Percentiles rank a stretch among this genome's conserved stretches.
These are phyloP conservation scores for Limenitis camilla DNA, from an alignment of 2,888 invertebrate genomes.

Conservation along the genomic window DNA sequence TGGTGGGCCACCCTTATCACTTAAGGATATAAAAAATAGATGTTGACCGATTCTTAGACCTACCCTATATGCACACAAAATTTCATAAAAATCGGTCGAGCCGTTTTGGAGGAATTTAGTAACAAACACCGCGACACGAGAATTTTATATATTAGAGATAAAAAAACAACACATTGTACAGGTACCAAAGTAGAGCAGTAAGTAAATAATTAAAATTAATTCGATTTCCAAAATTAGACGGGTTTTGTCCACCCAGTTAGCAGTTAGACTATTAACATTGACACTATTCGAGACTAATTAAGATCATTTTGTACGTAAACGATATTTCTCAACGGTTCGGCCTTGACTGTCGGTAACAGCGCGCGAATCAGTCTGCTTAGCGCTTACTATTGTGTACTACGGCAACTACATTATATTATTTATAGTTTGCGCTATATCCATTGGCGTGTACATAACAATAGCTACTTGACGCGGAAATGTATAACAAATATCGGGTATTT, in stretches of 20 bases:
- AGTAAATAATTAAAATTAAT: background rate
- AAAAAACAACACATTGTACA: too few relatives aligned
- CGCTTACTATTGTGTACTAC: background rate
- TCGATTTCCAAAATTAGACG: background rate
- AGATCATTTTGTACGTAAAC: constrained; percentile 36
- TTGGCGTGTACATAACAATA: constrained; percentile 27
- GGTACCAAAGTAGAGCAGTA: background rate
- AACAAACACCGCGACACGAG: too few relatives aligned
- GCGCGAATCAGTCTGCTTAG: constrained; percentile 7
- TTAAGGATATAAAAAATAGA: too few relatives aligned
- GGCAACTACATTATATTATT: background rate
- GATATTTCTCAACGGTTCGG: constrained; percentile 37
- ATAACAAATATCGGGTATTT: constrained; percentile 31
- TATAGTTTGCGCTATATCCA: constrained; percentile 20
- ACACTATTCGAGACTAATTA: constrained; percentile 43
- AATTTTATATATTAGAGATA: background rate
- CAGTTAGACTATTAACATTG: constrained; percentile 31
- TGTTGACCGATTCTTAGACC: too few relatives aligned
- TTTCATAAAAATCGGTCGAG: too few relatives aligned
- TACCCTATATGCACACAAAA: too few relatives aligned
- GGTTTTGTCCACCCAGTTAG: constrained; percentile 9
- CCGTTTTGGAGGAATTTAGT: too few relatives aligned
- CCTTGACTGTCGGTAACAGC: constrained; percentile 33
- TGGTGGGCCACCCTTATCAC: too few relatives aligned
- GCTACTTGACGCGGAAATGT: constrained; percentile 22